Evolutionary conservation across 1,140 invertebrate species (phyloP).

Genomic region (Aporrectodea caliginosa): DNA sequence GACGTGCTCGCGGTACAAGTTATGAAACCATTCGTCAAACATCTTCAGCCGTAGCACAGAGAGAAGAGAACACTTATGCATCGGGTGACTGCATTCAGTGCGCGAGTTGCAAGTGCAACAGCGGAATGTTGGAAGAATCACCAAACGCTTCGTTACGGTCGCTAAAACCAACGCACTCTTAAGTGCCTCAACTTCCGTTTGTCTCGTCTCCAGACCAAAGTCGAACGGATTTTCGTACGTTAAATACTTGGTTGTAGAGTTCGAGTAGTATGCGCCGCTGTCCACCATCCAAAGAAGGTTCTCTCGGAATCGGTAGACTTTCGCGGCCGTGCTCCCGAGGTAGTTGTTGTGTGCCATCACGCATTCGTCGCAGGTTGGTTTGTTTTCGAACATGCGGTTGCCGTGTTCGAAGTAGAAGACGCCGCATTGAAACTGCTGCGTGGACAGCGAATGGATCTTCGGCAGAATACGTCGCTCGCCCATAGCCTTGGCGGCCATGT

Average conservation of each 20-base stretch:
- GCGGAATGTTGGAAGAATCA: conserved; percentile 28
- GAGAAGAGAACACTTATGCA: conserved; percentile 29
- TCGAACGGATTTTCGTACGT: conserved; percentile 24
- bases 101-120: conserved; percentile 26
- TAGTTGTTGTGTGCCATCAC: conserved; percentile 34
- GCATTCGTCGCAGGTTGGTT: conserved; percentile 27
- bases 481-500: conserved; percentile 10
- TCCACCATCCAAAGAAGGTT: conserved; percentile 32
- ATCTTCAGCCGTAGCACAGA: conserved; percentile 24
- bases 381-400: conserved; percentile 28
- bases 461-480: background rate
- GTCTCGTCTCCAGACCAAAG: conserved; percentile 8
- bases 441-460: conserved; percentile 9
- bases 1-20: conserved; percentile 25
- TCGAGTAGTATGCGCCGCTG: conserved; percentile 24
- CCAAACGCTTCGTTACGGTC: background rate
- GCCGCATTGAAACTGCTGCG: conserved; percentile 25
- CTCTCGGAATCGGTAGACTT: conserved; percentile 30
- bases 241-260: conserved; percentile 13
- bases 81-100: conserved; percentile 12
- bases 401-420: conserved; percentile 31
- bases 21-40: conserved; percentile 18
- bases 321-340: conserved; percentile 27
- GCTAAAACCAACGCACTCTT: conserved; percentile 25
- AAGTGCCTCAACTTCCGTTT: conserved; percentile 21